Evolutionary conservation across 2,888 invertebrate genomes (phyloP), one percentile per base, ranked within the genome.

Genomic region (Poecilobothrus nobilitatus): DNA sequence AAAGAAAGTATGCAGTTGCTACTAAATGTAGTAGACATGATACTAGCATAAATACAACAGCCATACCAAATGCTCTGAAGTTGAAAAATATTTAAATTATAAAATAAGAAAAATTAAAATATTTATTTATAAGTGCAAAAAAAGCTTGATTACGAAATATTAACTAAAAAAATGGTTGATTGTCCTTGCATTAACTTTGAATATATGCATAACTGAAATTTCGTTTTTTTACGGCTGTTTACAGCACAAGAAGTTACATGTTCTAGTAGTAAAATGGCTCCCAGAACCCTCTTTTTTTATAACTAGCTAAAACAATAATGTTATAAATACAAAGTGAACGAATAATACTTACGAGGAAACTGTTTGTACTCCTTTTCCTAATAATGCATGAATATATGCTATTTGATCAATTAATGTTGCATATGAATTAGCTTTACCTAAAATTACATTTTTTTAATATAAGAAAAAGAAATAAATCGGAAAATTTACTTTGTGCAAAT

Each of bases 11-110:
- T 0, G 85, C 83, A 0, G 86, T 86, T 66, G 86, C 84, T 21
- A 86, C 83, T 63, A 86, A 74, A 73, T 86, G 86, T 66, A 86
- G 76, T 5, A 86, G 76, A 66, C 85, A 85, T 1, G 85, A 84
- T 4, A 84, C 78, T 22, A 84, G 76, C 37, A 84, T 82, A 1
- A 81, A 78, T 1, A 85, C 74, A 65, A 84, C 78, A 0, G 83
- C 80, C 1, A 83, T 72, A 1, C 85, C 85, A 71, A 81, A 85
- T 6, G 83, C 80, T 53, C 81, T 81, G 44, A 21, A 64, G 27
- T 4, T 27, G 27, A 27, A 27, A n/a, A n/a, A n/a, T n/a, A 66
- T 7, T 34, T 34, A 44, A 27, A 64, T n/a, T n/a, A 68, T 27
- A 44, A 37, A 21, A n/a, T 41, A 67, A 44, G 15, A 8, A 67